Evolutionary conservation across 1,140 invertebrate genomes (phyloP).

Genomic region (Anastatus disparis): DNA sequence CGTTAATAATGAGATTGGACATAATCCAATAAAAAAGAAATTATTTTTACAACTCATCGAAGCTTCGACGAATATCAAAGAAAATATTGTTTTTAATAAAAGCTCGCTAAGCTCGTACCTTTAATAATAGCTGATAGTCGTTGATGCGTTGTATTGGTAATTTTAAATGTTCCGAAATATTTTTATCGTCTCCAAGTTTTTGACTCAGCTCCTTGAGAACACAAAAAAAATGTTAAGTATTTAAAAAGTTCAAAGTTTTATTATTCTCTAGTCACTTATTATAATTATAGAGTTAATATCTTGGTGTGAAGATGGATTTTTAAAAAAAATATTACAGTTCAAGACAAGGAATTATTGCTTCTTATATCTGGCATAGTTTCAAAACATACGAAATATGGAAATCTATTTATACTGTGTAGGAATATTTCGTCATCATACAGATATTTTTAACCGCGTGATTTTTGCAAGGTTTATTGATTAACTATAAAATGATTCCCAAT

Average conservation of each 20-base stretch:
- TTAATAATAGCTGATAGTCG: constrained; percentile 95
- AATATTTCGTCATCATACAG: constrained; percentile 14
- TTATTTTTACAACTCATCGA: constrained; percentile 22
- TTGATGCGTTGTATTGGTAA: constrained; percentile 94
- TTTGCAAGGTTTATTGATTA: too few relatives aligned
- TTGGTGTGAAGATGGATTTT: background rate
- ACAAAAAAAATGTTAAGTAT: background rate
- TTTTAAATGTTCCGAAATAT: constrained; percentile 88
- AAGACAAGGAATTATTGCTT: constrained; percentile 14
- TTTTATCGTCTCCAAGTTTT: constrained; percentile 88
- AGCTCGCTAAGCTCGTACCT: constrained; percentile 78
- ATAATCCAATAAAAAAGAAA: constrained; percentile 10
- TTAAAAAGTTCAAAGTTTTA: background rate
- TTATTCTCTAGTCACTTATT: background rate
- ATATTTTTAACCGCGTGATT: constrained; percentile 24
- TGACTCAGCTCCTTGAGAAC: constrained; percentile 80
- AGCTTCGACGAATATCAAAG: background rate
- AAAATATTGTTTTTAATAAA: constrained; percentile 41
- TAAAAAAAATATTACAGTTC: background rate
- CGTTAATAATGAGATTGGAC: constrained; percentile 1
- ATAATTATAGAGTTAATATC: background rate
- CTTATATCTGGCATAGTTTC: constrained; percentile 35
- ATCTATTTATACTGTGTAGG: constrained; percentile 32
- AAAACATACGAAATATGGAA: constrained; percentile 37
- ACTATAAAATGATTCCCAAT: too few relatives aligned